Conservation (phyloP, 2,113 vertebrate genomes). For the Micromys minutus region DNA sequence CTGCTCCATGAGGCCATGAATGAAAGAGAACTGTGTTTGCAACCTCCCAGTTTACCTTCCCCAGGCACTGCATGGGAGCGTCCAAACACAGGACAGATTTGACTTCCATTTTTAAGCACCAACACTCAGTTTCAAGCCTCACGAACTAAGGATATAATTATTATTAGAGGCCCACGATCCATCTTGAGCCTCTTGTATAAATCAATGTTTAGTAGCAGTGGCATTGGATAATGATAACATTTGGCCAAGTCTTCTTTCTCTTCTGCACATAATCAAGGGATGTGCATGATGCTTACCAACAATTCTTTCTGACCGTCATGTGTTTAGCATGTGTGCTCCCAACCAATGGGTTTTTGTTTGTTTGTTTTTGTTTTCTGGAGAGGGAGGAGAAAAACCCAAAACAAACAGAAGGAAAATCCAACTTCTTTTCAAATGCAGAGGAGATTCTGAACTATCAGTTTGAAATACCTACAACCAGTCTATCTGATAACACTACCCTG, state of each 20-base stretch:
- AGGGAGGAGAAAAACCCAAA: background rate
- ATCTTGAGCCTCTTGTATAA: conserved; percentile 24
- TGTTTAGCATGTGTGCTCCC: background rate
- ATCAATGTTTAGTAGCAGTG: conserved; percentile 46
- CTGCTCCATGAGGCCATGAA: background rate
- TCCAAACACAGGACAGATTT: conserved; percentile 20
- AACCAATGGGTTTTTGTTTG: background rate
- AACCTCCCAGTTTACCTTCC: conserved; percentile 48
- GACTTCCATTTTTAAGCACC: background rate
- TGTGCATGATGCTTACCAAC: conserved; percentile 44
- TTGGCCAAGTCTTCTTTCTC: conserved; percentile 24
- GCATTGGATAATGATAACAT: conserved; percentile 14
- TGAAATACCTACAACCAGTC: conserved; percentile 73
- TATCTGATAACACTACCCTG: conserved; percentile 63
- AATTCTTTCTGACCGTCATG: conserved; percentile 48
- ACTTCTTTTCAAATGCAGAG: conserved; percentile 37
- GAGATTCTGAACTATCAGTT: conserved; percentile 69
- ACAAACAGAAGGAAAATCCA: background rate
- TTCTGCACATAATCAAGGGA: background rate
- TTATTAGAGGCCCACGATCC: background rate
- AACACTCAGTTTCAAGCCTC: background rate
- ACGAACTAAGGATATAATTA: conserved; percentile 45
- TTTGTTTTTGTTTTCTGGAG: conserved; percentile 41
- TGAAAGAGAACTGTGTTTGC: conserved; percentile 73
- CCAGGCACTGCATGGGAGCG: conserved; percentile 17